Evolutionary conservation across 2,888 invertebrate genomes (phyloP).

Genomic region (Lymantria dispar): DNA sequence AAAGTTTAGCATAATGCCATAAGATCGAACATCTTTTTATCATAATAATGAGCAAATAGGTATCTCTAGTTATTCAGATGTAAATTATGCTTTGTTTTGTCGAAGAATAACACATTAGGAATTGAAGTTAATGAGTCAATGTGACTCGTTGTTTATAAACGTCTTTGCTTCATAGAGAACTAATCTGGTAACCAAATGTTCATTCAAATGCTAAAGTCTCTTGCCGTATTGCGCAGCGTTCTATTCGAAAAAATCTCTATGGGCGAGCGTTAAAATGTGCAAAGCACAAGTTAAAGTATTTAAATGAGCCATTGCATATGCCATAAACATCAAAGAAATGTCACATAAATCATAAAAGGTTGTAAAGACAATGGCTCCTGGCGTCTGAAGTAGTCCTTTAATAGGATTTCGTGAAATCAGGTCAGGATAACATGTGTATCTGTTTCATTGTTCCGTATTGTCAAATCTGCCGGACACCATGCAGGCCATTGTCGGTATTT

Average conservation of each 20-base stretch:
- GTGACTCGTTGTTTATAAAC: slow-evolving; percentile 61
- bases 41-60: slow-evolving; percentile 25
- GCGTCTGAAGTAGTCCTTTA: slow-evolving; percentile 58
- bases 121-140: slow-evolving; percentile 57
- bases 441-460: slow-evolving; percentile 59
- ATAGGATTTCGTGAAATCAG: slow-evolving; percentile 67
- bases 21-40: slow-evolving; percentile 24
- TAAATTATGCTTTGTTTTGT: slow-evolving; percentile 39
- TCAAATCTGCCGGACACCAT: slow-evolving; percentile 75
- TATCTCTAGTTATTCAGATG: slow-evolving; percentile 42
- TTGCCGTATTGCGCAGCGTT: slow-evolving; percentile 45
- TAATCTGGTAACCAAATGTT: slow-evolving; percentile 81
- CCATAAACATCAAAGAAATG: slow-evolving; percentile 75
- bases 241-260: slow-evolving; percentile 63
- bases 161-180: slow-evolving; percentile 63
- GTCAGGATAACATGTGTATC: slow-evolving; percentile 80
- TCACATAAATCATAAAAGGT: slow-evolving; percentile 78
- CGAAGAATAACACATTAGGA: slow-evolving; percentile 39
- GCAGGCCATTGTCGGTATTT: slow-evolving; percentile 52
- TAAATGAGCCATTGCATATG: slow-evolving; percentile 67
- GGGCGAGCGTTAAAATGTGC: slow-evolving; percentile 73
- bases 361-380: slow-evolving; percentile 62
- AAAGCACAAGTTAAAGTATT: slow-evolving; percentile 73
- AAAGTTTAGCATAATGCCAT: slow-evolving; percentile 29
- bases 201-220: slow-evolving; percentile 70